Evolutionary conservation across 2,113 vertebrate species (phyloP).

Genomic region (Sapajus apella): DNA sequence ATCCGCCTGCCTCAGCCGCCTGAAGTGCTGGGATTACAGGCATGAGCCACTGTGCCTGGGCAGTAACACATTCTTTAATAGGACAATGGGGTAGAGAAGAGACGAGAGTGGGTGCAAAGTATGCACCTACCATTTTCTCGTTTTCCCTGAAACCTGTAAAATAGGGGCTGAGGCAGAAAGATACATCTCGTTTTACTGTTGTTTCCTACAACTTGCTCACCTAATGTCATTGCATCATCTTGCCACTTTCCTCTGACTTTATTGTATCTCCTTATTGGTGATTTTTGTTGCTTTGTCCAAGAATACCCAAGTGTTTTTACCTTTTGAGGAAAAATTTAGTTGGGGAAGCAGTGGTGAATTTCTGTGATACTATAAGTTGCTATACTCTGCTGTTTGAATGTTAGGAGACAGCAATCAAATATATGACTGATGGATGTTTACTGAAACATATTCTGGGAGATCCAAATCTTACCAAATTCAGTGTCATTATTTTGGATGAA

Average conservation of each 20-base stretch:
- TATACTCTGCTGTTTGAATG: neutral
- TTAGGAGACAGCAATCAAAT: conserved; percentile 95
- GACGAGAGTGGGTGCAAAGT: neutral
- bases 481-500: conserved; percentile 95
- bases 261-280: neutral
- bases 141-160: neutral
- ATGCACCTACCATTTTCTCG: neutral
- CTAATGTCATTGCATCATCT: neutral
- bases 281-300: neutral
- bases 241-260: neutral
- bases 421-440: conserved; percentile 98
- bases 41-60: too few relatives aligned
- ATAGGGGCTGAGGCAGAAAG: neutral
- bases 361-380: conserved; percentile 7
- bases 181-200: neutral
- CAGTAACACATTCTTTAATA: neutral
- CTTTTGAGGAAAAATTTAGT: neutral
- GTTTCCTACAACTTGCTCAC: neutral
- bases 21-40: too few relatives aligned
- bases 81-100: neutral
- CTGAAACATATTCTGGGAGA: conserved; percentile 94
- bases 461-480: conserved; percentile 91
- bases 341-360: neutral
- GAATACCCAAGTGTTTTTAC: neutral
- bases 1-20: too few relatives aligned